Percentiles rank a stretch among this genome's conserved stretches.
Evolutionary conservation across 2,797 vertebrate genomes (phyloP).

Genomic region (Geotrypetes seraphini): DNA sequence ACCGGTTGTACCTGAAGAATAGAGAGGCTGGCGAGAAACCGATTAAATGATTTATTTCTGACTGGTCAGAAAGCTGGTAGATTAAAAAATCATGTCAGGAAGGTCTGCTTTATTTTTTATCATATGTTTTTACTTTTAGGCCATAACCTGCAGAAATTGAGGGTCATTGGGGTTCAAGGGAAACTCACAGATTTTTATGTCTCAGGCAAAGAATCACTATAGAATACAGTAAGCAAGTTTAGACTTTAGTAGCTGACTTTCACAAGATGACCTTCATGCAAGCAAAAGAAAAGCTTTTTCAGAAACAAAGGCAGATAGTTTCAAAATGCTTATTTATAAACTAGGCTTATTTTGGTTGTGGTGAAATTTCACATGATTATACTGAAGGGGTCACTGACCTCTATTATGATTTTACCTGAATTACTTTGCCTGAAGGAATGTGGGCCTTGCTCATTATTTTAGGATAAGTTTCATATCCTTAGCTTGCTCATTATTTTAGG

Average conservation of each 20-base stretch:
- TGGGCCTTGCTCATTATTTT: too few species aligned
- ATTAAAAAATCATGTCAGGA: slow-evolving; percentile 23
- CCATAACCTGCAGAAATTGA: slow-evolving; percentile 1
- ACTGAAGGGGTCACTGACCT: too few species aligned
- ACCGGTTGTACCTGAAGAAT: neutral
- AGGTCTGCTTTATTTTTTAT: neutral
- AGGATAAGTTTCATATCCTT: too few species aligned
- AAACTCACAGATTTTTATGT: neutral
- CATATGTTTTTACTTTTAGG: neutral
- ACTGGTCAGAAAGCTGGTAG: slow-evolving; percentile 5
- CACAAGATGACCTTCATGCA: too few species aligned
- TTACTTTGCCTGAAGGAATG: too few species aligned
- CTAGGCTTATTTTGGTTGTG: too few species aligned
- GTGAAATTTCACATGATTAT: too few species aligned
- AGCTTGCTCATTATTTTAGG: too few species aligned
- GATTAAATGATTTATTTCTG: slow-evolving; percentile 18
- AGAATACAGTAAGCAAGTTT: neutral
- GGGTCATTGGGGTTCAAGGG: slow-evolving; percentile 15
- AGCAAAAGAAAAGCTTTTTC: too few species aligned
- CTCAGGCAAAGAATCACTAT: slow-evolving; percentile 6
- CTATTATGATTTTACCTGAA: too few species aligned
- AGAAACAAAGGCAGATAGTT: too few species aligned
- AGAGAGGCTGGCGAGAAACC: slow-evolving; percentile 6
- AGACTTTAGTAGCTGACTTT: slow-evolving; percentile 1
- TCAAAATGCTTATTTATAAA: too few species aligned